phyloP scores from a whole-genome alignment of 2,888 invertebrate genomes.

The Xestia c-nigrum region DNA sequence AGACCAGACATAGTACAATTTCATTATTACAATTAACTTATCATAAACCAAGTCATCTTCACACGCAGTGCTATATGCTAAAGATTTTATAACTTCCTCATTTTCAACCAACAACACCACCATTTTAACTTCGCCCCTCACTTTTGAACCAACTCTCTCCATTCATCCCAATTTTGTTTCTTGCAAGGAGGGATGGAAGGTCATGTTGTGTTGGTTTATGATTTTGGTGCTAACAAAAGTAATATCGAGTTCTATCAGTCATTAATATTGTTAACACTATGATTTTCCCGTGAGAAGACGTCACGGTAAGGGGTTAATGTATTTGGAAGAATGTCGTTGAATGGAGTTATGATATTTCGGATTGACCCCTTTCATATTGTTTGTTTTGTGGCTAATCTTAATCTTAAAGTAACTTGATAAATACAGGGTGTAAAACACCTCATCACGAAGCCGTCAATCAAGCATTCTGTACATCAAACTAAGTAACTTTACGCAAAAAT shows the following conservation, averaged over 20 bases:
- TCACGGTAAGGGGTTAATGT: conserved; percentile 64
- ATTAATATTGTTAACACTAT: conserved; percentile 86
- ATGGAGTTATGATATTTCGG: conserved; percentile 23
- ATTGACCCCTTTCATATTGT: conserved; percentile 14
- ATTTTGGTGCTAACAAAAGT: conserved; percentile 75
- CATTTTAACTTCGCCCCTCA: conserved; percentile 64
- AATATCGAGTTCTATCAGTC: conserved; percentile 76
- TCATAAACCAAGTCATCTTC: conserved; percentile 66
- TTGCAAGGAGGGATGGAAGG: neutral
- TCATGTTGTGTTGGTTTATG: conserved; percentile 62
- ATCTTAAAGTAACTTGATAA: no score
- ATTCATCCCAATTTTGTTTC: conserved; percentile 5
- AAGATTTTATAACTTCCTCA: conserved; percentile 72
- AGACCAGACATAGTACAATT: conserved; percentile 53
- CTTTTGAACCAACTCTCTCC: neutral
- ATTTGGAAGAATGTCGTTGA: conserved; percentile 61
- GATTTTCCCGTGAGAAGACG: conserved; percentile 85
- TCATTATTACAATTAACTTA: conserved; percentile 71
- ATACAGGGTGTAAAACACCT: no score
- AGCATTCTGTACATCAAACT: no score
- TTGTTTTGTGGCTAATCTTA: no score
- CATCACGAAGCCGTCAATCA: no score
- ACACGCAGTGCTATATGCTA: conserved; percentile 70
- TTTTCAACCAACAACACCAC: conserved; percentile 55
- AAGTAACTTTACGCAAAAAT: no score